Conservation (phyloP, 1,140 invertebrate species). For the Chymomyza costata region DNA sequence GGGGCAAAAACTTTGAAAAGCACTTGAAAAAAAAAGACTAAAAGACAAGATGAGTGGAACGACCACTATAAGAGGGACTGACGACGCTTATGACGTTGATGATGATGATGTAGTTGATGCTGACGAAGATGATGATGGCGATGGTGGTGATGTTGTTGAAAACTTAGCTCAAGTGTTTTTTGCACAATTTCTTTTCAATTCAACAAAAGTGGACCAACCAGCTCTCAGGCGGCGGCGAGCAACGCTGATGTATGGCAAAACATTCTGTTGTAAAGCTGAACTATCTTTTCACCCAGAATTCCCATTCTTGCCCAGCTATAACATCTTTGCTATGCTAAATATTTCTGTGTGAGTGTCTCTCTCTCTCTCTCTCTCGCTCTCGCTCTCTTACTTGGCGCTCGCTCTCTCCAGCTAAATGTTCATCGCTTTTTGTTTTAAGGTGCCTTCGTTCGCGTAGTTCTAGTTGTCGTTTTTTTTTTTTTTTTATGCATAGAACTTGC, state of each 20-base stretch:
- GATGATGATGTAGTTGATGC: conserved; percentile 4
- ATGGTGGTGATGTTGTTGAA: conserved; percentile 17
- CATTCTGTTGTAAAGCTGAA: conserved; percentile 29
- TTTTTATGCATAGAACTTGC: conserved; percentile 65
- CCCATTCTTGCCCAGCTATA: no score
- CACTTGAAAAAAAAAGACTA: conserved; percentile 55
- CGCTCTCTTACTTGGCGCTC: no score
- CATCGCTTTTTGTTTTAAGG: conserved; percentile 57
- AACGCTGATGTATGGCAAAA: no score
- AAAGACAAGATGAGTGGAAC: no score
- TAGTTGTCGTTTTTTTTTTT: conserved; percentile 39
- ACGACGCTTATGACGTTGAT: conserved; percentile 18
- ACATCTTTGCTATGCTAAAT: conserved; percentile 46
- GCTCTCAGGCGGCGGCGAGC: no score
- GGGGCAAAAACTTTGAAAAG: conserved; percentile 64
- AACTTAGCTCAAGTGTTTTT: conserved; percentile 61
- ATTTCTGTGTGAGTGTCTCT: conserved; percentile 37
- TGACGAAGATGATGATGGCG: no score
- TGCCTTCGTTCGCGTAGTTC: conserved; percentile 22
- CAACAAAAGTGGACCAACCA: conserved; percentile 68
- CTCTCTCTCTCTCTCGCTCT: no score
- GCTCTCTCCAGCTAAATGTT: no score
- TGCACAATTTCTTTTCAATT: conserved; percentile 72
- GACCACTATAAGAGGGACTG: conserved; percentile 21
- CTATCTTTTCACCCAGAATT: no score